Evolutionary conservation across 2,797 vertebrate genomes (phyloP).

Genomic region (Alauda arvensis): DNA sequence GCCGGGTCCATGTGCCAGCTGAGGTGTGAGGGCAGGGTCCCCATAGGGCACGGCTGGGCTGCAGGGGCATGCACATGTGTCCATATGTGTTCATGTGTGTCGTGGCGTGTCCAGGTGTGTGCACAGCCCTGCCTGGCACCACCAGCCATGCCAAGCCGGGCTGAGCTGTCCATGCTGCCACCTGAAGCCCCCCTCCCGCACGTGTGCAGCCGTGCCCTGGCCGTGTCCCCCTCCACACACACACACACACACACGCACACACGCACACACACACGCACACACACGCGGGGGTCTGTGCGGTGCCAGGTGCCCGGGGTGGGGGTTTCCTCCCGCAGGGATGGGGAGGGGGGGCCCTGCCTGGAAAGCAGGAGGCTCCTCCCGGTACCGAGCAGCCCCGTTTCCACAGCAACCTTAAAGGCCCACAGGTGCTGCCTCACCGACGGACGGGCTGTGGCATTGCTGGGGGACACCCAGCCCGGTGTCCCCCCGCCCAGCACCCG

Average conservation of each 20-base stretch:
- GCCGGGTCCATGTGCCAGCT: accelerated
- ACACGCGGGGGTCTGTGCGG: accelerated
- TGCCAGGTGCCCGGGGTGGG: accelerated
- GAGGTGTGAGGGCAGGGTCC: not conserved
- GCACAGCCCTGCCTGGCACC: not conserved
- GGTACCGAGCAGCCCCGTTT: constrained; percentile 19
- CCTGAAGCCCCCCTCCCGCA: accelerated
- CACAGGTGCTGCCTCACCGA: not conserved
- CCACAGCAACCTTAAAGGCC: constrained; percentile 64
- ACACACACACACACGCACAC: accelerated
- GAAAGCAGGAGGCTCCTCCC: constrained; percentile 8
- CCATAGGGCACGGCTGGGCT: accelerated
- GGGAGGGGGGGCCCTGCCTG: constrained; percentile 1
- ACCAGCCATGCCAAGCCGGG: accelerated
- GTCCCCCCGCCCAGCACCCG: not conserved
- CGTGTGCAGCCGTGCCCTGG: accelerated
- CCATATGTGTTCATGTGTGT: accelerated
- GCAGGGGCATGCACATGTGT: accelerated
- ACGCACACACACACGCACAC: no score
- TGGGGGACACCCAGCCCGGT: not conserved
- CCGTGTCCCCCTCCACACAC: accelerated
- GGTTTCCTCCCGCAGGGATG: not conserved
- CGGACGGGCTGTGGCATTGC: not conserved
- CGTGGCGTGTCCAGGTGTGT: accelerated
- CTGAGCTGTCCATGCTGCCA: accelerated